phyloP scores from a whole-genome alignment of 2,113 vertebrate genomes.

The Tretioscincus oriximinensis region DNA sequence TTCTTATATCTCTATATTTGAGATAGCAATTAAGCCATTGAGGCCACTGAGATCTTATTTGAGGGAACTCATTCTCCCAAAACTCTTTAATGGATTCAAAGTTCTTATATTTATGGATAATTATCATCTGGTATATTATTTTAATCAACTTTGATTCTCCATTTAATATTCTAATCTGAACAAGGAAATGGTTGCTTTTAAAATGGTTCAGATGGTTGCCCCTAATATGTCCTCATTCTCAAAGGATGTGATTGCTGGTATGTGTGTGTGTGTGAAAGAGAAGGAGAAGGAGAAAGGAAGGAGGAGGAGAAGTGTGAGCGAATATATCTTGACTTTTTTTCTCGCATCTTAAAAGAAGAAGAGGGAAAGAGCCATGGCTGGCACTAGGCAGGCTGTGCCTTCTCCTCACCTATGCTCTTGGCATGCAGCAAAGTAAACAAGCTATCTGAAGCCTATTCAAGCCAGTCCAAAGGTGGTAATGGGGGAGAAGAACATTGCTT shows the following conservation, averaged over 20 bases:
- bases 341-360: no score
- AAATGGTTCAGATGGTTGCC: constrained; percentile 41
- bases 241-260: no score
- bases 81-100: no score
- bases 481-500: constrained; percentile 57
- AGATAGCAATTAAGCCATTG: no score
- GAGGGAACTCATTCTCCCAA: no score
- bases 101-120: no score
- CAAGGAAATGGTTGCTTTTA: constrained; percentile 31
- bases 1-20: no score
- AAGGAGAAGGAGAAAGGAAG: neutral
- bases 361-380: neutral
- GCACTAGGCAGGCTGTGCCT: constrained; percentile 38
- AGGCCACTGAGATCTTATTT: no score
- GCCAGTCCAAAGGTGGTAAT: constrained; percentile 46
- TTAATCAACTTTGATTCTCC: no score
- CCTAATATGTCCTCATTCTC: neutral
- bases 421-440: constrained; percentile 58
- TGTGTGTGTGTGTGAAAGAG: no score
- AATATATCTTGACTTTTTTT: constrained; percentile 26
- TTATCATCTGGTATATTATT: no score
- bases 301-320: neutral
- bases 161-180: no score
- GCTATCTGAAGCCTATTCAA: constrained; percentile 22
- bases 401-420: constrained; percentile 53